Conservation (phyloP, 2,797 vertebrate species). For the Cyclopterus lumpus region DNA sequence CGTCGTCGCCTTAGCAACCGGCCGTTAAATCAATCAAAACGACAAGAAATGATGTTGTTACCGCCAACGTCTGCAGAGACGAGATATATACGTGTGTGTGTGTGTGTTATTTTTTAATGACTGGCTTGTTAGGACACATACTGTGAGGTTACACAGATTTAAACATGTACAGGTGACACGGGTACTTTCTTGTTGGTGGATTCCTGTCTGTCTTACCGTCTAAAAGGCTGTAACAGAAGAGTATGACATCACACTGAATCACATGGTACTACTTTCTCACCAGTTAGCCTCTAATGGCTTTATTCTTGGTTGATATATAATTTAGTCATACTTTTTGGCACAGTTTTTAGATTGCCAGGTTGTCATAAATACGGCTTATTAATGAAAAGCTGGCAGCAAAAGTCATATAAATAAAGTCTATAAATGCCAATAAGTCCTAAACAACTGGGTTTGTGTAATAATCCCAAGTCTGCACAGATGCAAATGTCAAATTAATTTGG, state of each 20-base stretch:
- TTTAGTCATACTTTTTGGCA: background rate
- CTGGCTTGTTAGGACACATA: background rate
- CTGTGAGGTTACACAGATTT: background rate
- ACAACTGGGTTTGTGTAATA: background rate
- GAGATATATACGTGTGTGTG: background rate
- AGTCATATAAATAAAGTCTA: too few relatives aligned
- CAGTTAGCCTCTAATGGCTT: background rate
- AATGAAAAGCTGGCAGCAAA: background rate
- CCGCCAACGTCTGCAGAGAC: background rate
- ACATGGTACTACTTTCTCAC: background rate
- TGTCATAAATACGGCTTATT: background rate
- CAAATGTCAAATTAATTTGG: background rate
- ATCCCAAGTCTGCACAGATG: background rate
- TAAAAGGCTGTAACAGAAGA: background rate
- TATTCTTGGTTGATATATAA: background rate
- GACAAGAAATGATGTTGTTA: constrained; percentile 7
- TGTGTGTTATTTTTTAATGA: background rate
- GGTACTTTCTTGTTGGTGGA: background rate
- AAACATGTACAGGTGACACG: background rate
- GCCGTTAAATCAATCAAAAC: constrained; percentile 22
- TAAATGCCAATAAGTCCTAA: background rate
- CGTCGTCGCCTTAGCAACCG: constrained; percentile 9
- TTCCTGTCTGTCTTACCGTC: background rate
- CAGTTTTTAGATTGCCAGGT: background rate
- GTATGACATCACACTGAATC: background rate